Conservation (phyloP, 2,888 invertebrate species). For the Hydriomena furcata region DNA sequence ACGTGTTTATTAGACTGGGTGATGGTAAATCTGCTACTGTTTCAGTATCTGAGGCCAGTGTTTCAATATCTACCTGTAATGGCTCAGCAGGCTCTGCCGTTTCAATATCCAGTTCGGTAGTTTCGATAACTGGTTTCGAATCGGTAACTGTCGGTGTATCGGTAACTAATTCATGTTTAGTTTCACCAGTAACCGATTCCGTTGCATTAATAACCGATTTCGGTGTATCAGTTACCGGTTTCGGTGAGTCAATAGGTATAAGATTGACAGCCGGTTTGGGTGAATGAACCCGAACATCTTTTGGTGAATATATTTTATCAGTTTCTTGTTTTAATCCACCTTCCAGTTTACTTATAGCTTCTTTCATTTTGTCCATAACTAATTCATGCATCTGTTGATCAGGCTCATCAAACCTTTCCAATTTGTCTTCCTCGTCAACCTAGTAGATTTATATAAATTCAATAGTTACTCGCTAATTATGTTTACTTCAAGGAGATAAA, state of each 20-base stretch:
- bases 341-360: conserved; percentile 71
- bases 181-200: not conserved
- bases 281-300: conserved; percentile 19
- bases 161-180: not conserved
- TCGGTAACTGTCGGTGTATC: conserved; percentile 1
- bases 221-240: conserved; percentile 1
- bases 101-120: not conserved
- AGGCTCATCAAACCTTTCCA: conserved; percentile 66
- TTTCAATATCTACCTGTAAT: conserved; percentile 1
- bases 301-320: conserved; percentile 24
- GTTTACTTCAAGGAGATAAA: conserved; percentile 12
- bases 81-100: not conserved
- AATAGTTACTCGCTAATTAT: conserved; percentile 20
- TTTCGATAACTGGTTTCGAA: not conserved
- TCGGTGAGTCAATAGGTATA: conserved; percentile 1
- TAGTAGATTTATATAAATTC: conserved; percentile 38
- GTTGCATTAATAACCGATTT: conserved; percentile 10
- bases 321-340: conserved; percentile 50
- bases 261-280: conserved; percentile 34
- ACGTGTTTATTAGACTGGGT: conserved; percentile 16
- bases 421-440: conserved; percentile 64
- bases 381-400: conserved; percentile 59
- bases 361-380: conserved; percentile 70
- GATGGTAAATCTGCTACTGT: conserved; percentile 26
- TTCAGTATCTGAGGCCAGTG: conserved; percentile 10